Conservation (phyloP, 2,113 vertebrate genomes). For the Acanthochromis polyacanthus region DNA sequence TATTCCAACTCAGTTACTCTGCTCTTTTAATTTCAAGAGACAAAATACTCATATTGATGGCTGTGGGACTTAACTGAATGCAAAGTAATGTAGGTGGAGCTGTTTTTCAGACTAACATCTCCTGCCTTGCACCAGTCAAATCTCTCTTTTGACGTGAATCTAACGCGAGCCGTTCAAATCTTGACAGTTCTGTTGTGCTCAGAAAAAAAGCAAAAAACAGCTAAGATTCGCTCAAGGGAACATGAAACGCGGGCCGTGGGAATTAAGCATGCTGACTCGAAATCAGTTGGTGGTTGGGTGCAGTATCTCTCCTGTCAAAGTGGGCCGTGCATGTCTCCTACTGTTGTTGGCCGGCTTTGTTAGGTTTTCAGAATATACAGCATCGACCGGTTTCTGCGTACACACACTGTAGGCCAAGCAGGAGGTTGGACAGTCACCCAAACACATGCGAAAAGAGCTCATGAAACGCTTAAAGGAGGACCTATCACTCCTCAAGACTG, state of each 20-base stretch:
- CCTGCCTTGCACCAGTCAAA: constrained; percentile 21
- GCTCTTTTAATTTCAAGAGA: constrained; percentile 9
- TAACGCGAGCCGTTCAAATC: constrained; percentile 8
- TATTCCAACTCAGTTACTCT: constrained; percentile 66
- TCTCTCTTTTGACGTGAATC: constrained; percentile 28
- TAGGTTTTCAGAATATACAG: constrained; percentile 36
- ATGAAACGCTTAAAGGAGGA: constrained; percentile 99
- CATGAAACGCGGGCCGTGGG: background rate
- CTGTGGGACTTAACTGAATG: constrained; percentile 42
- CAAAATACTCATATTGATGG: constrained; percentile 26
- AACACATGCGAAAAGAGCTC: constrained; percentile 98
- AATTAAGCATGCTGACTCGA: constrained; percentile 39
- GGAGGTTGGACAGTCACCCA: constrained; percentile 96
- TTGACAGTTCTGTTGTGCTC: background rate
- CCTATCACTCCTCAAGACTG: constrained; percentile 91
- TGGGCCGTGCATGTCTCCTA: constrained; percentile 71
- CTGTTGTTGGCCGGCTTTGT: constrained; percentile 42
- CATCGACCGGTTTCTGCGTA: constrained; percentile 87
- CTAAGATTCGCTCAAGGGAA: constrained; percentile 19
- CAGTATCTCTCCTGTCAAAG: constrained; percentile 41
- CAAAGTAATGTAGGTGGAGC: constrained; percentile 24
- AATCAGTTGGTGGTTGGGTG: constrained; percentile 61
- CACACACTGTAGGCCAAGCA: constrained; percentile 93
- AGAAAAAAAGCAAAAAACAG: constrained; percentile 1
- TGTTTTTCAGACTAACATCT: constrained; percentile 62